Conservation (phyloP, 2,888 invertebrate species). For the Colostygia pectinataria region DNA sequence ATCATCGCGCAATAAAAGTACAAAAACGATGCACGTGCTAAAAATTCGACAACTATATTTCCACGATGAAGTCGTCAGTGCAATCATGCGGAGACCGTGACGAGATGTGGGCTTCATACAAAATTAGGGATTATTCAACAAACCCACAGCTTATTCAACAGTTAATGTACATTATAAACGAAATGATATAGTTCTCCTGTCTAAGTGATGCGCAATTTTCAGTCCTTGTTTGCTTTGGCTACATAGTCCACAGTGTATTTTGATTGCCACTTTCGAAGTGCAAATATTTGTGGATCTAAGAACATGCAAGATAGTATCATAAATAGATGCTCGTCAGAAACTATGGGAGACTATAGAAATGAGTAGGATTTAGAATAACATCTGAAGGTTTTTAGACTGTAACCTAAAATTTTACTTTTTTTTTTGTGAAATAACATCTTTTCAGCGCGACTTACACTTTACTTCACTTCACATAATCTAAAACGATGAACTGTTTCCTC, state of each 20-base stretch:
- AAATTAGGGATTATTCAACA: slow-evolving; percentile 72
- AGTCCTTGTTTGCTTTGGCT: slow-evolving; percentile 43
- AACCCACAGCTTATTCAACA: slow-evolving; percentile 8
- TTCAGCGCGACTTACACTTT: too few relatives aligned
- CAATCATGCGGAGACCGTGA: slow-evolving; percentile 56
- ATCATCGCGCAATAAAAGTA: slow-evolving; percentile 21
- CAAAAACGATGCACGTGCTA: slow-evolving; percentile 22
- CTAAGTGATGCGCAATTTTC: slow-evolving; percentile 53
- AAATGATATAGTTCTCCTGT: slow-evolving; percentile 4
- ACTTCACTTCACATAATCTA: too few relatives aligned
- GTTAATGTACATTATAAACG: slow-evolving; percentile 6
- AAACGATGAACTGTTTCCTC: too few relatives aligned
- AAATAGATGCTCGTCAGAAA: too few relatives aligned
- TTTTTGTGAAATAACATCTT: too few relatives aligned
- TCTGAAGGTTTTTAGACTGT: too few relatives aligned
- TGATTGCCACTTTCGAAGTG: slow-evolving; percentile 16
- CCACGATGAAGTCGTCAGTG: slow-evolving; percentile 49
- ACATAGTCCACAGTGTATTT: slow-evolving; percentile 26
- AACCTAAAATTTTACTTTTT: too few relatives aligned
- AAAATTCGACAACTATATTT: slow-evolving; percentile 37
- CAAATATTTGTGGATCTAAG: slow-evolving; percentile 2
- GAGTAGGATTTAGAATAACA: too few relatives aligned
- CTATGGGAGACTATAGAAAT: too few relatives aligned
- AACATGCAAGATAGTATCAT: neutral
- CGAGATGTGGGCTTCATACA: slow-evolving; percentile 72